Evolutionary conservation across 2,113 vertebrate species (phyloP).

Genomic region (Panthera tigris): DNA sequence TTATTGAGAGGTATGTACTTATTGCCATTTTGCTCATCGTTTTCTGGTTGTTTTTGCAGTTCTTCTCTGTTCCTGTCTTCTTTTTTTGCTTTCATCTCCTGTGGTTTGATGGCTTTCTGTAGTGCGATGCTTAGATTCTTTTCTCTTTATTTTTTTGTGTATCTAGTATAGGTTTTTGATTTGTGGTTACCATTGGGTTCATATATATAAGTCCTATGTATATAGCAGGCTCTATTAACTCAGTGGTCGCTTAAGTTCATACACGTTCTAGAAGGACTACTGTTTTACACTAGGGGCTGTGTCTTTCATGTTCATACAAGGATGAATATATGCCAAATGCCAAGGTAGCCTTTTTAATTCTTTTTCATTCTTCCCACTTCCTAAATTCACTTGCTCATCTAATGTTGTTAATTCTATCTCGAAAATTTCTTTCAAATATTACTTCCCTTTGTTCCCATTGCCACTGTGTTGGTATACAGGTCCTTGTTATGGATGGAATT

Average conservation of each 20-base stretch:
- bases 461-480: neutral
- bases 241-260: neutral
- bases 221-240: neutral
- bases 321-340: neutral
- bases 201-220: neutral
- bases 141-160: neutral
- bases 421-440: neutral
- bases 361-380: neutral
- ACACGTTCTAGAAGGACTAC: neutral
- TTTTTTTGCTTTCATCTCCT: neutral
- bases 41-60: neutral
- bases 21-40: neutral
- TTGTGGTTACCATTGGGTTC: neutral
- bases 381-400: neutral
- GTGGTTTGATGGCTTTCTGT: neutral
- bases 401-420: neutral
- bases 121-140: neutral
- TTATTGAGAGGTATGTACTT: neutral
- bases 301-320: neutral
- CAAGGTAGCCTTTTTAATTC: neutral
- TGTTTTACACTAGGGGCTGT: neutral
- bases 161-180: neutral
- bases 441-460: neutral
- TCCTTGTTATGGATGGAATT: neutral
- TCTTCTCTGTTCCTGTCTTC: neutral